These are phyloP conservation scores for Labeo rohita DNA, from an alignment of 2,113 vertebrate genomes.

Conservation along the genomic window DNA sequence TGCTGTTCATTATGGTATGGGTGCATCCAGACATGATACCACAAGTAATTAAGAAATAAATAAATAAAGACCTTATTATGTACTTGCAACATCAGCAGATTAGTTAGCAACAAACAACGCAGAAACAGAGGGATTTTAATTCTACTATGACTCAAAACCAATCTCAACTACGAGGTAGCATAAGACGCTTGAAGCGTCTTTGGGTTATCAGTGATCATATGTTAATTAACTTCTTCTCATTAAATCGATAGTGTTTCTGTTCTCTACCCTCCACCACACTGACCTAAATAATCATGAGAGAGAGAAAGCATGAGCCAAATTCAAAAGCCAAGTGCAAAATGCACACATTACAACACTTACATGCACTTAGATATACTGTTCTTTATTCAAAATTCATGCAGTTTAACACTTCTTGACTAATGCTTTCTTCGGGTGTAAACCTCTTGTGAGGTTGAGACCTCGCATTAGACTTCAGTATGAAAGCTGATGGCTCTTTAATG, in stretches of 20 bases:
- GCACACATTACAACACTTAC: background rate
- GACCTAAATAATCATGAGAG: slow-evolving; percentile 48
- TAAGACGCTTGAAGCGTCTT: slow-evolving; percentile 6
- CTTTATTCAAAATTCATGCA: background rate
- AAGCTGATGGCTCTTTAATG: slow-evolving; percentile 26
- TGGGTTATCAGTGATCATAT: slow-evolving; percentile 37
- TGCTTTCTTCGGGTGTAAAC: background rate
- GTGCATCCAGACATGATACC: background rate
- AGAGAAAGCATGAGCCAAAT: background rate
- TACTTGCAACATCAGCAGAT: background rate
- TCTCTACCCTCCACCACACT: slow-evolving; percentile 9
- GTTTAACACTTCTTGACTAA: slow-evolving; percentile 1
- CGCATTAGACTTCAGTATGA: background rate
- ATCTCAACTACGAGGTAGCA: slow-evolving; percentile 5
- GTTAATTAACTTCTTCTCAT: slow-evolving; percentile 53
- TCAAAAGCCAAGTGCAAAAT: background rate
- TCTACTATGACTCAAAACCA: background rate
- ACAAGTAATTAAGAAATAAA: background rate
- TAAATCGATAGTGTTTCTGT: slow-evolving; percentile 31
- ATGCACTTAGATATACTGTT: background rate
- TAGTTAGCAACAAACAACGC: background rate
- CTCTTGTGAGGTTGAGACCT: background rate
- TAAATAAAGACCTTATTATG: background rate
- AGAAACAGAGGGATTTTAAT: background rate
- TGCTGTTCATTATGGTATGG: background rate